A percentile compares a stretch with the other conserved stretches of the same genome.
phyloP scores from a whole-genome alignment of 1,140 invertebrate genomes.

The Caenorhabditis inopinata region DNA sequence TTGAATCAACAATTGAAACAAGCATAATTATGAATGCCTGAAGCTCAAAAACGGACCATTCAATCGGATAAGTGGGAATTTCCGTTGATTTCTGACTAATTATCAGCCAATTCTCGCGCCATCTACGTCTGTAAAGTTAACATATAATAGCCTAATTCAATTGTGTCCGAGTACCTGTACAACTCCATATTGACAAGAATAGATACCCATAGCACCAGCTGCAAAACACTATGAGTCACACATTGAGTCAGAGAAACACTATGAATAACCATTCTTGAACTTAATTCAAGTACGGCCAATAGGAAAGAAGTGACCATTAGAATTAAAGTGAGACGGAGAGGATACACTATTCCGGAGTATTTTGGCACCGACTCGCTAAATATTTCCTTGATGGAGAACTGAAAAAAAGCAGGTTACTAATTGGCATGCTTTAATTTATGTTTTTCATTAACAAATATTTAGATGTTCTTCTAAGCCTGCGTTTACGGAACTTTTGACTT shows the following conservation, averaged over 20 bases:
- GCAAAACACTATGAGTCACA: neutral
- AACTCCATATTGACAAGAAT: neutral
- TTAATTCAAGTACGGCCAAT: neutral
- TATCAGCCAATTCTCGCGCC: neutral
- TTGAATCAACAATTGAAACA: neutral
- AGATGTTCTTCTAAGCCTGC: too few relatives aligned
- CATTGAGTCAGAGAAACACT: neutral
- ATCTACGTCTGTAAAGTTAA: neutral
- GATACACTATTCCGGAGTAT: neutral
- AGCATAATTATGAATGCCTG: neutral
- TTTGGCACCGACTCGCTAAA: neutral
- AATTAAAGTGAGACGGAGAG: neutral
- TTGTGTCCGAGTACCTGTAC: neutral
- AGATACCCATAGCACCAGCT: neutral
- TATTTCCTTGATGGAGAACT: neutral
- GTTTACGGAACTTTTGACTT: too few relatives aligned
- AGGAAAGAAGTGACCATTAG: slow-evolving; percentile 1
- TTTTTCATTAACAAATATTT: too few relatives aligned
- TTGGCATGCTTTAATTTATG: too few relatives aligned
- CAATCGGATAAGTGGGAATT: neutral
- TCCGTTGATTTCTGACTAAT: neutral
- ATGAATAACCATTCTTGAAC: neutral
- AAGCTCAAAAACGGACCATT: neutral
- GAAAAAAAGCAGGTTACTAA: neutral
- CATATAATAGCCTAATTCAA: neutral